Evolutionary conservation across 2,797 vertebrate genomes (phyloP).

Genomic region (Enteromius viviparus): DNA sequence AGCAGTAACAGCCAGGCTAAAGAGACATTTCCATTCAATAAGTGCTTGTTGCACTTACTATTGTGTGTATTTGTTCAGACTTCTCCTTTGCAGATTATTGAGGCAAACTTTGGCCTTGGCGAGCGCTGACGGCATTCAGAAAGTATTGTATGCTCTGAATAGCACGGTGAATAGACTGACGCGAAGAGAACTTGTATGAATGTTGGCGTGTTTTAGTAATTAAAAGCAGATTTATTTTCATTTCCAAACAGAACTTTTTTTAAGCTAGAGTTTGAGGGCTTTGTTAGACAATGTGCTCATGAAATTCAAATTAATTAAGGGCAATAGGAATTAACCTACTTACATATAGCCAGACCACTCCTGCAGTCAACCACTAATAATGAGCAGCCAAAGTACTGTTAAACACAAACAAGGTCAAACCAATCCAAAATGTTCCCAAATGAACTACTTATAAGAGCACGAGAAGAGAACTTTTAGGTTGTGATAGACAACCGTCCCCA

Average conservation of each 20-base stretch:
- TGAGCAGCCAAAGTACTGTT: background rate
- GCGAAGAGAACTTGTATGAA: constrained; percentile 15
- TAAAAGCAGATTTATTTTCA: background rate
- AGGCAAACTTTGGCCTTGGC: constrained; percentile 53
- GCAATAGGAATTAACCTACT: background rate
- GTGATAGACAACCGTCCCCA: background rate
- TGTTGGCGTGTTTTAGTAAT: constrained; percentile 15
- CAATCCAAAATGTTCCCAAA: background rate
- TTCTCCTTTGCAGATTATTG: constrained; percentile 37
- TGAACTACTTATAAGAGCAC: background rate
- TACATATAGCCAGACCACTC: background rate
- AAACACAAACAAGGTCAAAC: background rate
- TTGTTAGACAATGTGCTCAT: background rate
- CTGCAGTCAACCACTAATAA: background rate
- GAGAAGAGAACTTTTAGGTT: background rate
- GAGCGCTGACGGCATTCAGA: constrained; percentile 20
- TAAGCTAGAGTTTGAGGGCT: background rate
- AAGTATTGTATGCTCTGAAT: constrained; percentile 16
- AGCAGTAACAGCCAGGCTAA: constrained; percentile 31
- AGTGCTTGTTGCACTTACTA: constrained; percentile 40
- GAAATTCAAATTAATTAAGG: constrained; percentile 7
- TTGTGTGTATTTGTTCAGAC: constrained; percentile 41
- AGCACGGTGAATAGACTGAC: constrained; percentile 16
- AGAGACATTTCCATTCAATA: constrained; percentile 54
- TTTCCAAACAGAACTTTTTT: background rate